Percentiles rank a stretch among this genome's conserved stretches.
These are phyloP conservation scores for Spodoptera exigua DNA, from an alignment of 2,888 invertebrate genomes.

Conservation along the genomic window DNA sequence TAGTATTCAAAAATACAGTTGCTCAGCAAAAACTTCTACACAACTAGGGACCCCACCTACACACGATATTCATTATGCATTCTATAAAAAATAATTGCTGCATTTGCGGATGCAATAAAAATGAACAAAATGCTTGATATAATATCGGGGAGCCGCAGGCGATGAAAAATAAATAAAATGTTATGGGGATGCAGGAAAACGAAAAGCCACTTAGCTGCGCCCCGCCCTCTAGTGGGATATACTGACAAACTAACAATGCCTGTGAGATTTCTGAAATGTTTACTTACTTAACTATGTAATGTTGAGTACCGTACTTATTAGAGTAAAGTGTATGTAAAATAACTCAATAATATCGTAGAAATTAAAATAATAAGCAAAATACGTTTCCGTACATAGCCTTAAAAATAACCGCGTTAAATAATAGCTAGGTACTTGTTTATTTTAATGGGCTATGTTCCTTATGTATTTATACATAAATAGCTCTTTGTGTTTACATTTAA, in stretches of 20 bases:
- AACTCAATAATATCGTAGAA: too few species aligned
- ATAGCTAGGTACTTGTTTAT: too few species aligned
- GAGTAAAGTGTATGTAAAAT: too few species aligned
- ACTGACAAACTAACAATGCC: slow-evolving; percentile 60
- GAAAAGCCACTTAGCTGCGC: slow-evolving; percentile 79
- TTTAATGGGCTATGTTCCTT: too few species aligned
- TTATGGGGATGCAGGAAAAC: slow-evolving; percentile 74
- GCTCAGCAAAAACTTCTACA: not conserved
- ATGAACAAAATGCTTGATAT: slow-evolving; percentile 84
- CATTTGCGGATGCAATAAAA: slow-evolving; percentile 83
- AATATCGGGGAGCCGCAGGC: slow-evolving; percentile 80
- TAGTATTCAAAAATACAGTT: too few species aligned
- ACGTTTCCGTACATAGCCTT: too few species aligned
- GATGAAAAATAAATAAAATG: slow-evolving; percentile 88
- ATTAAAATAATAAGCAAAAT: too few species aligned
- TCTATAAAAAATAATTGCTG: slow-evolving; percentile 80
- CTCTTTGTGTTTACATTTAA: too few species aligned
- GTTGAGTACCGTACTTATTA: too few species aligned
- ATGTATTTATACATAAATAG: not conserved
- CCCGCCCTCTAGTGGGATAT: slow-evolving; percentile 78
- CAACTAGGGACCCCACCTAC: slow-evolving; percentile 32
- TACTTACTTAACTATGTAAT: too few species aligned
- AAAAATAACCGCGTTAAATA: too few species aligned
- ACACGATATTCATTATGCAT: slow-evolving; percentile 68
- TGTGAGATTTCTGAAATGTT: slow-evolving; percentile 31